Percentiles rank a stretch among this genome's conserved stretches.
phyloP scores from a whole-genome alignment of 2,888 invertebrate species.

The Lissonota sp. region DNA sequence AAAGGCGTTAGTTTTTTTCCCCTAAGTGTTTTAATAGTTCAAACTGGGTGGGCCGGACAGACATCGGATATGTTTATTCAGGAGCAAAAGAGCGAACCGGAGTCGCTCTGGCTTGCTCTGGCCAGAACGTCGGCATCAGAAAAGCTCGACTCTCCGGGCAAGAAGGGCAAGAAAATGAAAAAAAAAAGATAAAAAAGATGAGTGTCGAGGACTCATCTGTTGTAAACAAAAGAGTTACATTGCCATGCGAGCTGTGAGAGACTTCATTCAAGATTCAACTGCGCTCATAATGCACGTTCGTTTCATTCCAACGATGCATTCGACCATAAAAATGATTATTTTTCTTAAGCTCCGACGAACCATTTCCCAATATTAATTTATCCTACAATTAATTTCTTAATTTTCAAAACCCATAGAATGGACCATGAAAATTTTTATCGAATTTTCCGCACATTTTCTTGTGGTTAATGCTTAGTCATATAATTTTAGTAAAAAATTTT shows the following conservation, averaged over 20 bases:
- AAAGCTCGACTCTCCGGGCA: conserved; percentile 38
- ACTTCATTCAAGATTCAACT: conserved; percentile 25
- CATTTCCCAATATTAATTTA: too few relatives aligned
- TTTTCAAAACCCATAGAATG: too few relatives aligned
- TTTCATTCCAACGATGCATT: not conserved
- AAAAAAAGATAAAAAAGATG: conserved; percentile 70
- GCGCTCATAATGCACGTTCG: conserved; percentile 25
- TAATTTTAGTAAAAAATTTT: too few relatives aligned
- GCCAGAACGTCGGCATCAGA: conserved; percentile 64
- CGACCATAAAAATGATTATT: not conserved
- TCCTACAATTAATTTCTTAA: too few relatives aligned
- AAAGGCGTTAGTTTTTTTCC: conserved; percentile 75
- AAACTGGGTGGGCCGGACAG: conserved; percentile 81
- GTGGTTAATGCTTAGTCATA: too few relatives aligned
- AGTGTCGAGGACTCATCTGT: conserved; percentile 77
- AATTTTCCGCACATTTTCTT: too few relatives aligned
- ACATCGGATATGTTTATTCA: conserved; percentile 82
- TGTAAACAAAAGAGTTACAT: conserved; percentile 81
- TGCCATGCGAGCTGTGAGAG: conserved; percentile 64
- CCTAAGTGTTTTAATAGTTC: conserved; percentile 81
- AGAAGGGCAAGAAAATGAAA: conserved; percentile 56
- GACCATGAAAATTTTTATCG: too few relatives aligned
- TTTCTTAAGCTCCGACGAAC: too few relatives aligned
- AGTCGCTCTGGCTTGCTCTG: conserved; percentile 64
- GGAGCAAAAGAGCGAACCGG: conserved; percentile 72